A percentile compares a stretch with the other conserved stretches of the same genome.
phyloP scores from a whole-genome alignment of 2,888 invertebrate species.

The Clivina fossor region DNA sequence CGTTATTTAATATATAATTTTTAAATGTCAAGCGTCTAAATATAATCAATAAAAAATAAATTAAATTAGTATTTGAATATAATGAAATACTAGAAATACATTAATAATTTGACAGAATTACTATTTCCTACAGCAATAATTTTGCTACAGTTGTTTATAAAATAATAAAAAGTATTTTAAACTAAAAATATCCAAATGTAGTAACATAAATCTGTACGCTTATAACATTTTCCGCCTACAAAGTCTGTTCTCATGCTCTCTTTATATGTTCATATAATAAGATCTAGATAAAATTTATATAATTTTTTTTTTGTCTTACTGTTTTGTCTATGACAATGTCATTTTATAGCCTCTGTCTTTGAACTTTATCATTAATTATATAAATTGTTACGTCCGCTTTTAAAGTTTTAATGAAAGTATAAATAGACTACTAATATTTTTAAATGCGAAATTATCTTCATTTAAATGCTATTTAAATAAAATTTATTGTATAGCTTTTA shows the following conservation, averaged over 20 bases:
- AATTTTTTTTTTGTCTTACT: slow-evolving; percentile 24
- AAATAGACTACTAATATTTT: slow-evolving; percentile 33
- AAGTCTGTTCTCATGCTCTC: slow-evolving; percentile 12
- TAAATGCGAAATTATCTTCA: slow-evolving; percentile 24
- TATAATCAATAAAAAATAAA: too few species aligned
- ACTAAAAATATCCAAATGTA: too few species aligned
- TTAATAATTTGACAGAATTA: too few species aligned
- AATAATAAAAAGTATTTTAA: too few species aligned
- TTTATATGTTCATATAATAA: slow-evolving; percentile 30
- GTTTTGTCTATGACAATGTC: slow-evolving; percentile 15
- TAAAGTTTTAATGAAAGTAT: slow-evolving; percentile 15
- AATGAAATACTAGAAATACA: too few species aligned
- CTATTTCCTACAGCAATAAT: too few species aligned
- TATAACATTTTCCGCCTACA: slow-evolving; percentile 12
- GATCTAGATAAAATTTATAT: slow-evolving; percentile 30
- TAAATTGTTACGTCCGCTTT: slow-evolving; percentile 31
- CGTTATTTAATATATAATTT: too few species aligned
- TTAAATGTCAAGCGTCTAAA: too few species aligned
- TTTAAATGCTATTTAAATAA: slow-evolving; percentile 26
- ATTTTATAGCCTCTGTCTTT: slow-evolving; percentile 14
- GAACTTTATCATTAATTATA: slow-evolving; percentile 30
- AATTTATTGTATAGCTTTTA: slow-evolving; percentile 16
- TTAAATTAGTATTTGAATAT: too few species aligned
- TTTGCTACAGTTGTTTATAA: too few species aligned
- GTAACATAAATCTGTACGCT: too few species aligned